Evolutionary conservation across 2,797 vertebrate genomes (phyloP).

Genomic region (Paratrypauchen microcephalus): DNA sequence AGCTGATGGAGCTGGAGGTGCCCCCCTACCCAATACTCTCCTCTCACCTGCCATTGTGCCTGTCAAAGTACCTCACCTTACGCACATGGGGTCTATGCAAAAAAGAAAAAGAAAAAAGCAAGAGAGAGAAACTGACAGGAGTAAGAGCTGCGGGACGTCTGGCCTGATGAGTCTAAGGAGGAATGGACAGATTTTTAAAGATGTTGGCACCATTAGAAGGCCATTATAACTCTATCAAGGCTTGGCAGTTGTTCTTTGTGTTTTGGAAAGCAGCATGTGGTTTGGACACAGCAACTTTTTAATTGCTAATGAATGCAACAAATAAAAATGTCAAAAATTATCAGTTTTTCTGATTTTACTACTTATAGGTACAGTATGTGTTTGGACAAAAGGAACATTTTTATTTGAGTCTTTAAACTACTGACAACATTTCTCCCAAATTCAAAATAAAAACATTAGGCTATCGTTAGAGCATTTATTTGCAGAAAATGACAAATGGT

Average conservation of each 20-base stretch:
- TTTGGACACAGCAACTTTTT: not conserved
- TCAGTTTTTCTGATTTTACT: too few relatives aligned
- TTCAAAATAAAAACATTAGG: too few relatives aligned
- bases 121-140: conserved; percentile 38
- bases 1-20: conserved; percentile 54
- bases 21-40: conserved; percentile 39
- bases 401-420: too few relatives aligned
- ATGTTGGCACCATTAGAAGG: conserved; percentile 34
- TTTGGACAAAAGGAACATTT: too few relatives aligned
- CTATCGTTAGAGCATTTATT: too few relatives aligned
- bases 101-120: not conserved
- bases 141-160: conserved; percentile 45
- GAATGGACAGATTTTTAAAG: conserved; percentile 48
- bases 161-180: conserved; percentile 43
- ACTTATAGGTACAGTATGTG: too few relatives aligned
- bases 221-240: conserved; percentile 36
- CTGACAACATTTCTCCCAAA: too few relatives aligned
- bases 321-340: too few relatives aligned
- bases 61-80: conserved; percentile 48
- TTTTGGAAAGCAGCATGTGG: conserved; percentile 18
- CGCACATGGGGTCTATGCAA: conserved; percentile 13
- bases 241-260: conserved; percentile 31
- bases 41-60: conserved; percentile 52
- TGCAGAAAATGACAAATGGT: too few relatives aligned
- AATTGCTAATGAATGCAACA: not conserved